Evolutionary conservation across 2,888 invertebrate genomes (phyloP).

Genomic region (Cantharis rustica): DNA sequence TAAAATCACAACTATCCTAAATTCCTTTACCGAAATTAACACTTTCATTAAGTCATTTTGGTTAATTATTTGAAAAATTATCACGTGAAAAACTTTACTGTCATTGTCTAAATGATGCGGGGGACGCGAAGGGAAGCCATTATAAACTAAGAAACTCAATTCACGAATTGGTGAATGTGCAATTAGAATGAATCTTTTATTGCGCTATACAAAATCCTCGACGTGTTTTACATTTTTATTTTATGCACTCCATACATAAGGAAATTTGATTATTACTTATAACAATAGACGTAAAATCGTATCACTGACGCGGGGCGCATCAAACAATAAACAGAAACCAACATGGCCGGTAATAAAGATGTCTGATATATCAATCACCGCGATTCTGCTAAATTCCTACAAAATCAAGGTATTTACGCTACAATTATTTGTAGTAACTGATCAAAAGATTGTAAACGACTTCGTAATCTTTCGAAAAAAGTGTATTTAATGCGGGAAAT

Average conservation of each 20-base stretch:
- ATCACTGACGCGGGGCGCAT: conserved; percentile 54
- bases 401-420: neutral
- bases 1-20: conserved; percentile 35
- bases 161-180: conserved; percentile 9
- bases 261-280: conserved; percentile 19
- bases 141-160: conserved; percentile 53
- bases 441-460: neutral
- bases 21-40: conserved; percentile 43
- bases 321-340: conserved; percentile 57
- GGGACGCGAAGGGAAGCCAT: conserved; percentile 72
- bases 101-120: conserved; percentile 69
- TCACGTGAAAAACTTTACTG: conserved; percentile 61
- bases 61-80: conserved; percentile 44
- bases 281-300: conserved; percentile 39
- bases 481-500: neutral
- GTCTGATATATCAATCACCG: neutral
- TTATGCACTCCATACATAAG: conserved; percentile 7
- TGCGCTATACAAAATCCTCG: conserved; percentile 25
- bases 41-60: conserved; percentile 33
- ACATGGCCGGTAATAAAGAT: conserved; percentile 49
- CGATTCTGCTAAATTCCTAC: neutral
- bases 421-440: neutral
- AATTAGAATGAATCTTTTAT: neutral
- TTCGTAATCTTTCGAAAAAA: neutral
- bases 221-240: neutral